phyloP scores from a whole-genome alignment of 2,797 vertebrate genomes.

The Heteromormyrus szaboi region DNA sequence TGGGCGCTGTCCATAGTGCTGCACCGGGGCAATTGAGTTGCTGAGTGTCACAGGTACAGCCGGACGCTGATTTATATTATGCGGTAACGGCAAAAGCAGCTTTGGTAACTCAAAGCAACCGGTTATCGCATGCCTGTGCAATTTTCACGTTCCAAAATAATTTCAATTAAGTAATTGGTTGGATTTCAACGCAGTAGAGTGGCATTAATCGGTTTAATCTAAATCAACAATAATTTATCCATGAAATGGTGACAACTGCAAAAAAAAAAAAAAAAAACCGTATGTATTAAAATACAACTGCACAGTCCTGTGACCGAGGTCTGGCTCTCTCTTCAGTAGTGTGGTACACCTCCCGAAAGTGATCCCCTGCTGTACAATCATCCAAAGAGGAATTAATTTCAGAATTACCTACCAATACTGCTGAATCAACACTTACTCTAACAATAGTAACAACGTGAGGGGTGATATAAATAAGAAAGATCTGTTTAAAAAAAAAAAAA shows the following conservation, averaged over 20 bases:
- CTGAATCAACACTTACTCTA: neutral
- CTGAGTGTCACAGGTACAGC: slow-evolving; percentile 30
- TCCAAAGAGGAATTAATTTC: neutral
- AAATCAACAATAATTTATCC: neutral
- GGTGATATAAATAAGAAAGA: neutral
- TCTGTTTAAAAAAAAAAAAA: neutral
- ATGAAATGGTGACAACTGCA: neutral
- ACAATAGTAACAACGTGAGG: neutral
- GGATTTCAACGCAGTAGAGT: slow-evolving; percentile 11
- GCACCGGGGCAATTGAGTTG: slow-evolving; percentile 49
- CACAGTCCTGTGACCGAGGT: neutral
- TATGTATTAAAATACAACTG: neutral
- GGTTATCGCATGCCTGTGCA: neutral
- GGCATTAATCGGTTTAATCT: slow-evolving; percentile 13
- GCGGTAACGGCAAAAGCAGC: neutral
- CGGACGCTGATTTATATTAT: slow-evolving; percentile 15
- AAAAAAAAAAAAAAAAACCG: neutral
- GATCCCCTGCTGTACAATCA: neutral
- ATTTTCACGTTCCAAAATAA: neutral
- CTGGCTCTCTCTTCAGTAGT: neutral
- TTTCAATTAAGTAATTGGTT: slow-evolving; percentile 20
- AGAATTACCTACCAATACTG: neutral
- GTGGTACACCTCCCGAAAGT: neutral
- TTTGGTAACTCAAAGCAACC: neutral
- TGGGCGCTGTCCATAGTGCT: slow-evolving; percentile 65